Evolutionary conservation across 2,888 invertebrate species (phyloP), one percentile per base, ranked within the genome.

Genomic region (Nomada fucata): DNA sequence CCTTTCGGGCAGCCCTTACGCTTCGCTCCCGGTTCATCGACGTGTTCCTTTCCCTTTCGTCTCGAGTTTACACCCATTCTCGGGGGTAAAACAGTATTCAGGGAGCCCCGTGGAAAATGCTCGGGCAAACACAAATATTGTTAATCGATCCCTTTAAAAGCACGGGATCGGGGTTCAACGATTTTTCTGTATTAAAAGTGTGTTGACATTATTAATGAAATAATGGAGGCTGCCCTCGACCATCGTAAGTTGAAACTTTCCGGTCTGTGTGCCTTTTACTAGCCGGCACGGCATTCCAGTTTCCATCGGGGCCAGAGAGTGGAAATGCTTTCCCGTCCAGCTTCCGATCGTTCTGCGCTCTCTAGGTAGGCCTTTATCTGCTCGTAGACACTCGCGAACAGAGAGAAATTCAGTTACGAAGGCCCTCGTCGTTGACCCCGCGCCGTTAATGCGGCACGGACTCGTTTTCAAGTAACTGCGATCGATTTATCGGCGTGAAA

Each of bases 301-400:
- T 65, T 72, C 76, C 36, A 69, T 74, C 47, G 55, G 26, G 71
- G 72, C 71, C 60, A 23, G 47, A 47, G 52, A 53, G 44, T 20
- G 52, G n/a, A 53, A 36, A 63, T 26, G 55, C 55, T 72, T 82
- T 67, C 64, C 69, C 67, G 73, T 79, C 36, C 82, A 75, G 70
- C 78, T 83, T 82, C 73, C 64, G 72, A 82, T 72, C 78, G 44
- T 57, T 59, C 65, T 79, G 61, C 69, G 57, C 83, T 83, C 78
- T 78, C 77, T 65, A 52, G 61, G 72, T 79, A 79, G 83, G 85
- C 86, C 88, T 89, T 90, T 90, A 88, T 88, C 86, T 83, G 85
- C 85, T 84, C 86, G 82, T 84, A 88, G 89, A 84, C 86, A 82
- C 79, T 78, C 79, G 81, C 75, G 82, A 83, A 83, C 84, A 63